These are phyloP conservation scores for Patella vulgata DNA, from an alignment of 1,140 invertebrate species.

Conservation along the genomic window DNA sequence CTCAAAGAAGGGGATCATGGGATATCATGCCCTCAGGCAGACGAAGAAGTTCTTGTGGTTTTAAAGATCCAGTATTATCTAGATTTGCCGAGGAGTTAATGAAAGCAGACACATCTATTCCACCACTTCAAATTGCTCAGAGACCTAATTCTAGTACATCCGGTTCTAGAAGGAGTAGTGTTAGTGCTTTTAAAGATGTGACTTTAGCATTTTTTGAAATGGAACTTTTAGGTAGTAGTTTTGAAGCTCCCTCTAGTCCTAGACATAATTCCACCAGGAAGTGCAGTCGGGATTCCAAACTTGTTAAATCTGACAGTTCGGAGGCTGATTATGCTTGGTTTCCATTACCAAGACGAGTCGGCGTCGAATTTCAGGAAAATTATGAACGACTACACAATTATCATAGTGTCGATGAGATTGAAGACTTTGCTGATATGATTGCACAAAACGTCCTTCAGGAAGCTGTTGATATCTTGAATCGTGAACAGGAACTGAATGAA, in stretches of 20 bases:
- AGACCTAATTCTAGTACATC: slow-evolving; percentile 25
- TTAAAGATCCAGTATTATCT: slow-evolving; percentile 48
- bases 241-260: slow-evolving; percentile 8
- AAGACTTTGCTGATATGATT: slow-evolving; percentile 32
- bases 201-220: slow-evolving; percentile 49
- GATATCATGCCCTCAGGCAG: slow-evolving; percentile 18
- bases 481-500: slow-evolving; percentile 9
- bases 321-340: slow-evolving; percentile 34
- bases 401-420: slow-evolving; percentile 30
- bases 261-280: slow-evolving; percentile 9
- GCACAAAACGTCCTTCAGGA: slow-evolving; percentile 31
- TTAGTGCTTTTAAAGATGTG: slow-evolving; percentile 47
- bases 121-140: slow-evolving; percentile 37
- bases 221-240: slow-evolving; percentile 42
- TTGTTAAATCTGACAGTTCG: slow-evolving; percentile 31
- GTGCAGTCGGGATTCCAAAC: slow-evolving; percentile 14
- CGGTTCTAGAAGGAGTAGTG: slow-evolving; percentile 43
- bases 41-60: slow-evolving; percentile 39
- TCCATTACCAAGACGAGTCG: slow-evolving; percentile 29
- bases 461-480: slow-evolving; percentile 30
- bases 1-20: slow-evolving; percentile 27
- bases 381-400: slow-evolving; percentile 19
- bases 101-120: slow-evolving; percentile 46
- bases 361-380: slow-evolving; percentile 30
- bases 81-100: slow-evolving; percentile 56